Evolutionary conservation across 1,140 invertebrate species (phyloP), one percentile per base, ranked within the genome.

Genomic region (Hydropsyche tenuis): DNA sequence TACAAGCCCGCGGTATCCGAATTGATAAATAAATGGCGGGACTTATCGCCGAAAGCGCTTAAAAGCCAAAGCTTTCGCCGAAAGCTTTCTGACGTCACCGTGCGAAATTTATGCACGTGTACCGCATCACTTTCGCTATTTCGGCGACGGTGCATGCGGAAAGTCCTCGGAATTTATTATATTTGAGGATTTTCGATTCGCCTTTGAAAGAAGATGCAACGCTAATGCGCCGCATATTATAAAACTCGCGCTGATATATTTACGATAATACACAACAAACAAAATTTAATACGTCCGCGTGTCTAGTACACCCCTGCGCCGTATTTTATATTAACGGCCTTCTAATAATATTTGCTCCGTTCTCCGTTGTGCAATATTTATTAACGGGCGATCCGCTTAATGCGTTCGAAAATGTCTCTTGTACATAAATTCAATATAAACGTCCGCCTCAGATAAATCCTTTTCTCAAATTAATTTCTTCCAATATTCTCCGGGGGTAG

Each of bases 361-460:
- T 60, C 22, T 48, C 23, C 22, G 56, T 60, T 60, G 56, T 60
- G 56, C 56, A 60, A 60, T 60, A 60, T 60, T 60, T 60, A 60
- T 60, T 60, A 60, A 60, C 56, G 56, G 30, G 56, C 56, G 56
- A 60, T 60, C 56, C 56, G 56, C 56, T 60, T 60, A 60, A 60
- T 23, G 56, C 56, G 56, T 60, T 60, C 56, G 56, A 60, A 60
- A 60, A 60, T 60, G 56, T 60, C 56, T 60, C 56, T 27, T 20
- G 56, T 60, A 60, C 56, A 60, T 20, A 60, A 60, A 60, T 60
- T 60, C 56, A 60, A 60, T 60, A 60, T 60, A 60, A 60, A 60
- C 23, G 56, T 60, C 56, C 56, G 20, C 56, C 56, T 60, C 56
- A 60, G 23, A 60, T 60, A 60, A 60, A 60, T 60, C 56, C 56